Evolutionary conservation across 2,888 invertebrate genomes (phyloP).

Genomic region (Dolomedes plantarius): DNA sequence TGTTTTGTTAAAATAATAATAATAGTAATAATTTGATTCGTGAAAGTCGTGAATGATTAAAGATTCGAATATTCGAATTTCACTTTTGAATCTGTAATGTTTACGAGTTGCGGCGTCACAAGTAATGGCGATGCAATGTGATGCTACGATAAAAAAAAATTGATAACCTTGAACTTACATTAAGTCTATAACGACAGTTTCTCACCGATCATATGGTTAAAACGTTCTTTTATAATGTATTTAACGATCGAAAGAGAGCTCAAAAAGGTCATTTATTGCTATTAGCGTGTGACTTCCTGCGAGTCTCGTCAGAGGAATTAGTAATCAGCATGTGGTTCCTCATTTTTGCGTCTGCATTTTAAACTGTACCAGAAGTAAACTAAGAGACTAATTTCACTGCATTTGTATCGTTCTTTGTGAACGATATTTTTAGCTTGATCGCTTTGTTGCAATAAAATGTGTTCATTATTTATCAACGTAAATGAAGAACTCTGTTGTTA

Average conservation of each 20-base stretch:
- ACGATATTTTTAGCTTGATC: too few relatives aligned
- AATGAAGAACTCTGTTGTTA: too few relatives aligned
- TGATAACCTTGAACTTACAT: conserved; percentile 68
- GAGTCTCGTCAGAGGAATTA: neutral
- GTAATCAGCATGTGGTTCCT: neutral
- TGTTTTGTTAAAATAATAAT: too few relatives aligned
- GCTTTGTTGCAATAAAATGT: too few relatives aligned
- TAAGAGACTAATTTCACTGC: too few relatives aligned
- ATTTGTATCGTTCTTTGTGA: too few relatives aligned
- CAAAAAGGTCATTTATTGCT: neutral
- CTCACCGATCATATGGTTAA: conserved; percentile 12
- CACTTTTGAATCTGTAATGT: conserved; percentile 45
- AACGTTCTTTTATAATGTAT: conserved; percentile 41
- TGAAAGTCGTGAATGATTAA: neutral
- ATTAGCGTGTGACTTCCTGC: neutral
- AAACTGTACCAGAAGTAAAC: too few relatives aligned
- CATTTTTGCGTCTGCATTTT: neutral
- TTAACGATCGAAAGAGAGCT: neutral
- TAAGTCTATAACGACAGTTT: conserved; percentile 31
- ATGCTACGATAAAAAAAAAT: conserved; percentile 31
- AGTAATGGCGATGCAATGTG: conserved; percentile 41
- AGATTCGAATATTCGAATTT: neutral
- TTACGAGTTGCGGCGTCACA: conserved; percentile 64
- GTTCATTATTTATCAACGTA: too few relatives aligned
- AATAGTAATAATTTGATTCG: too few relatives aligned